Conservation (phyloP, 2,113 vertebrate species). For the Oryzias javanicus region DNA sequence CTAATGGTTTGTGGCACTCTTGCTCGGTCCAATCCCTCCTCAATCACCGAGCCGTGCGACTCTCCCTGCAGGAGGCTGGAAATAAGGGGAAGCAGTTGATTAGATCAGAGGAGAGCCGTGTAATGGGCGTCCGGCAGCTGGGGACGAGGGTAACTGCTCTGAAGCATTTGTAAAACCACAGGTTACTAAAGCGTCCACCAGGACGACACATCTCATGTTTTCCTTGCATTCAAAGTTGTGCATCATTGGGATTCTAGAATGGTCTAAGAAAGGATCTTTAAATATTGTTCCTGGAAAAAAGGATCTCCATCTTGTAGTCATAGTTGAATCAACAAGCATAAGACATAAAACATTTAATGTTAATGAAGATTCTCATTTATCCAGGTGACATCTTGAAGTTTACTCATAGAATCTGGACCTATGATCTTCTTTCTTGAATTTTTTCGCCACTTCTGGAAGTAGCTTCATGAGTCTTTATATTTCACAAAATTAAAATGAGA, state of each 20-base stretch:
- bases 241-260: neutral
- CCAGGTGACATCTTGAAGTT: too few relatives aligned
- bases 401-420: too few relatives aligned
- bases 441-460: too few relatives aligned
- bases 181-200: constrained; percentile 9
- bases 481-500: too few relatives aligned
- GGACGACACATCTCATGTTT: neutral
- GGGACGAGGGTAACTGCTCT: constrained; percentile 31
- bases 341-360: too few relatives aligned
- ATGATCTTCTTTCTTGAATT: too few relatives aligned
- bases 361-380: too few relatives aligned
- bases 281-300: neutral
- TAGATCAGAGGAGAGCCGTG: constrained; percentile 27
- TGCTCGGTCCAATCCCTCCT: constrained; percentile 36
- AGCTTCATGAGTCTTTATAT: too few relatives aligned
- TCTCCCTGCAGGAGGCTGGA: constrained; percentile 45
- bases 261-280: neutral
- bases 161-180: constrained; percentile 13
- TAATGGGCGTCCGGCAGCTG: constrained; percentile 34
- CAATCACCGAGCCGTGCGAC: constrained; percentile 43
- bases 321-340: too few relatives aligned
- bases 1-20: constrained; percentile 47
- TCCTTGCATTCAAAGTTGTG: neutral
- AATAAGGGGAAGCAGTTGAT: constrained; percentile 59
- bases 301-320: too few relatives aligned